A percentile compares a stretch with the other conserved stretches of the same genome.
Conservation (phyloP, 2,113 vertebrate genomes). For the Crotalus viridis region DNA sequence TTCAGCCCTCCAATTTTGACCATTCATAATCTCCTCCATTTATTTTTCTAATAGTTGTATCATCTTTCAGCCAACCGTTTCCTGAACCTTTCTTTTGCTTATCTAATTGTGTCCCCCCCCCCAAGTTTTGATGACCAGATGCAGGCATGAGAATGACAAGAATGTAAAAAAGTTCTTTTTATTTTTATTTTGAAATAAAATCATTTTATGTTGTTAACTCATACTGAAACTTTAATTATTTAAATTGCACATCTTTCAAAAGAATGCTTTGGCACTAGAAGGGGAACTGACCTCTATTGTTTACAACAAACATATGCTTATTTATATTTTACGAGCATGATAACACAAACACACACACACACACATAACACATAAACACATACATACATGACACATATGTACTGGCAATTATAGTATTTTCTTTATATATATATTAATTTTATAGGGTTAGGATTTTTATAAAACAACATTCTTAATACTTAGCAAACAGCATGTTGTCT, state of each 20-base stretch:
- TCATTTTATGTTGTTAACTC: background rate
- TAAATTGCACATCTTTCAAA: background rate
- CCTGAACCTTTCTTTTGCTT: background rate
- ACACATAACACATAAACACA: background rate
- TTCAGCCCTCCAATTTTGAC: background rate
- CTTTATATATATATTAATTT: too few species aligned
- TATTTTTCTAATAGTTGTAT: conserved; percentile 19
- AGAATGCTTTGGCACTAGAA: background rate
- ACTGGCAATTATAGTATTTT: background rate
- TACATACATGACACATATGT: background rate
- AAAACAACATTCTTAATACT: too few species aligned
- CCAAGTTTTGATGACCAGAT: background rate
- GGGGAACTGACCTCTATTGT: background rate
- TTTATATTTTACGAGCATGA: background rate
- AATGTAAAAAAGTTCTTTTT: conserved; percentile 14
- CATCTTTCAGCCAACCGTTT: conserved; percentile 7
- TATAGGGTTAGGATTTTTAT: too few species aligned
- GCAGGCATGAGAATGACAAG: background rate
- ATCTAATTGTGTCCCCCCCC: background rate
- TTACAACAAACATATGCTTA: background rate
- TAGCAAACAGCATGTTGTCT: too few species aligned
- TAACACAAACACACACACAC: too few species aligned
- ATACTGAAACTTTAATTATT: background rate
- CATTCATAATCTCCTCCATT: background rate
- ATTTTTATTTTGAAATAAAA: background rate